Conservation (phyloP, 2,797 vertebrate species). For the Synaphobranchus kaupii region DNA sequence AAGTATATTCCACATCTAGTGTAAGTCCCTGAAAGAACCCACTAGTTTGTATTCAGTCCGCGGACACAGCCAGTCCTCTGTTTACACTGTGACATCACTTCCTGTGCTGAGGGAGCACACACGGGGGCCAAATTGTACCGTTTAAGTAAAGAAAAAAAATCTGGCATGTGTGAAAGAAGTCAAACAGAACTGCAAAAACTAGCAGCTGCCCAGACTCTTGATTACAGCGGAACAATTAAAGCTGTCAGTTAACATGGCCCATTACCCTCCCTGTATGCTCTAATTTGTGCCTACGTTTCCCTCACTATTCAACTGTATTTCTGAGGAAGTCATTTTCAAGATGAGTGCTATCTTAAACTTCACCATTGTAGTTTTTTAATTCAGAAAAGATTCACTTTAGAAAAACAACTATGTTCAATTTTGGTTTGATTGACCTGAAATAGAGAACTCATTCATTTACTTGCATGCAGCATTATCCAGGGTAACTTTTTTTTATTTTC, state of each 20-base stretch:
- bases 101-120: slow-evolving; percentile 6
- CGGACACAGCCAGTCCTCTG: neutral
- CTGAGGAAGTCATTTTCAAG: neutral
- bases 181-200: slow-evolving; percentile 44
- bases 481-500: too few relatives aligned
- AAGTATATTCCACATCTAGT: neutral
- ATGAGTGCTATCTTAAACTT: neutral
- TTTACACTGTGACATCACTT: neutral
- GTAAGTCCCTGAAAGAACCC: neutral
- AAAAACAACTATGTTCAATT: too few relatives aligned
- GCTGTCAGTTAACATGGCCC: slow-evolving; percentile 51
- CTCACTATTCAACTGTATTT: neutral
- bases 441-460: too few relatives aligned
- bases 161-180: slow-evolving; percentile 42
- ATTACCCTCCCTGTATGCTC: slow-evolving; percentile 42
- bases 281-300: slow-evolving; percentile 6
- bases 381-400: too few relatives aligned
- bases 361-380: too few relatives aligned
- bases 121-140: slow-evolving; percentile 23
- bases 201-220: slow-evolving; percentile 42
- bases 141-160: slow-evolving; percentile 20
- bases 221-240: slow-evolving; percentile 56
- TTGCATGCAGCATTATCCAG: too few relatives aligned
- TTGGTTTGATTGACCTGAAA: too few relatives aligned
- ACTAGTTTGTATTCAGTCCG: neutral